These are phyloP conservation scores for Fissipunctia ypsillon DNA, from an alignment of 2,888 invertebrate species.

Conservation along the genomic window DNA sequence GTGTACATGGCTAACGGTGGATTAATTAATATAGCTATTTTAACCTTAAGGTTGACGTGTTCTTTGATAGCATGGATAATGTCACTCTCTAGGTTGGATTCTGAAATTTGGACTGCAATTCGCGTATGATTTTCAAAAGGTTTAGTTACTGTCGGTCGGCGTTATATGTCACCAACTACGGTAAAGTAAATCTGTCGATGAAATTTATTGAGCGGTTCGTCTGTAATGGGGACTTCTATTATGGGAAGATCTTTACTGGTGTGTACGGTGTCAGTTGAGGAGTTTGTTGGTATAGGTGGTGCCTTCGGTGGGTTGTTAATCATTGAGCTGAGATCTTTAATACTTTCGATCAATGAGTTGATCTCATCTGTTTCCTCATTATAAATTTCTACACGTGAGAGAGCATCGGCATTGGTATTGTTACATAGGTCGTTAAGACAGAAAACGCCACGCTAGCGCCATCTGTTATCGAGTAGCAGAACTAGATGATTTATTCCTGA, in stretches of 20 bases:
- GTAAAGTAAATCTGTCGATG: too few species aligned
- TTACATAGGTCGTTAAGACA: too few species aligned
- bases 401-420: too few species aligned
- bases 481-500: too few species aligned
- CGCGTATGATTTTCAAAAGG: background rate
- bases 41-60: background rate
- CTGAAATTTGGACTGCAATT: background rate
- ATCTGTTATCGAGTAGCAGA: too few species aligned
- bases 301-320: background rate
- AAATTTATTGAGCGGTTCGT: constrained; percentile 15
- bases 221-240: constrained; percentile 4
- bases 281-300: background rate
- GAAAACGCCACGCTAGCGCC: too few species aligned
- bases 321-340: background rate
- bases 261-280: background rate
- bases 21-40: background rate
- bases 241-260: background rate
- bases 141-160: background rate
- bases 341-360: background rate
- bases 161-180: background rate
- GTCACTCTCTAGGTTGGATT: constrained; percentile 1
- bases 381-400: too few species aligned
- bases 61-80: background rate
- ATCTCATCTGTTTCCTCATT: background rate
- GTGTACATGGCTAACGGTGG: background rate